A percentile compares a stretch with the other conserved stretches of the same genome.
Conservation (phyloP, 2,797 vertebrate genomes). For the Squalus acanthias region DNA sequence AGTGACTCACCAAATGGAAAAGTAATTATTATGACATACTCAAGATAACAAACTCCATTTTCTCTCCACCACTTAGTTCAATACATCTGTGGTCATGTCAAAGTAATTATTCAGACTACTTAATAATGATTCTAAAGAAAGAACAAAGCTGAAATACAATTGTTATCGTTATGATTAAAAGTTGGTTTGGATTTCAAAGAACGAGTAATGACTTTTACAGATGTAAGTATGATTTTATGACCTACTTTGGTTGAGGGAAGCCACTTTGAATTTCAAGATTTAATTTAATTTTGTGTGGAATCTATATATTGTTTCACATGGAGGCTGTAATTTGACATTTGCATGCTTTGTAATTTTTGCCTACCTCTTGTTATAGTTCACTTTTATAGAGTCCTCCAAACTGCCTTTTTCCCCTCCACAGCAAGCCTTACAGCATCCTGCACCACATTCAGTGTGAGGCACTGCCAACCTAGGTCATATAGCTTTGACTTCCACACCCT, state of each 20-base stretch:
- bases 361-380: not conserved
- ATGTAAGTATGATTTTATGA: not conserved
- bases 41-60: not conserved
- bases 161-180: not conserved
- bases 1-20: not conserved
- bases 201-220: not conserved
- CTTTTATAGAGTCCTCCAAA: not conserved
- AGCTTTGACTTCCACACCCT: not conserved
- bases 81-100: not conserved
- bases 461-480: not conserved
- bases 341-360: not conserved
- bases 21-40: not conserved
- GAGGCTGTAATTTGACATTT: not conserved
- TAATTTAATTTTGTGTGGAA: not conserved
- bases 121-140: not conserved
- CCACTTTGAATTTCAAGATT: not conserved
- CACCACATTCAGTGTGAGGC: not conserved
- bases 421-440: not conserved
- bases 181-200: not conserved
- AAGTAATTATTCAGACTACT: not conserved
- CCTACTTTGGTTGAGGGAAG: not conserved
- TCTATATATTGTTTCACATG: not conserved
- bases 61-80: not conserved
- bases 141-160: not conserved
- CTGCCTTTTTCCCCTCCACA: not conserved